Evolutionary conservation across 2,797 vertebrate species (phyloP), one percentile per base, ranked within the genome.

Genomic region (Molossus alvarezi): DNA sequence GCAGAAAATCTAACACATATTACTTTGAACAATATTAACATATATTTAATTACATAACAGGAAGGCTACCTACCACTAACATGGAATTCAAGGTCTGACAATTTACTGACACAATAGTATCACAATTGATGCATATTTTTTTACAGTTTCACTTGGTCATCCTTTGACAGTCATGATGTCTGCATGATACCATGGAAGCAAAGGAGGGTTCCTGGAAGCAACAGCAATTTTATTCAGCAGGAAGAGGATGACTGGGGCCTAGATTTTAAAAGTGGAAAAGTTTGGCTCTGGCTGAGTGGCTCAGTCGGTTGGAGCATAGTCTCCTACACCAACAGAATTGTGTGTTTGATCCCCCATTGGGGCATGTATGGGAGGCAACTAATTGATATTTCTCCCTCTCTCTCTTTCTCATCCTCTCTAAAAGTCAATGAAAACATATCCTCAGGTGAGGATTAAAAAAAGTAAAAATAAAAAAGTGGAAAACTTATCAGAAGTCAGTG

Each of bases 221-320:
- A 53, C 13, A 17, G 7, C 1, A 62, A 1, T 82, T 92, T 92
- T 88, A 94, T 77, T 92, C 12, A 72, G 12, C 5, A 77, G 55
- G 45, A 76, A 96, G 76, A 9, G 12, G 8, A 71, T 77, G 11
- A 73, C 9, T 29, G 6, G 25, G 33, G 20, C 8, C 8, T n/a
- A 81, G 7, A 95, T 57, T 90, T 94, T 86, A 58, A 71, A 95
- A 83, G 15, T 64, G 18, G 41, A 80, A 72, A 41, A 41, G 18
- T 23, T 71, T 69, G 33, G 18, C 10, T 33, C 33, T 71, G 33
- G 33, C 5, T 71, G 33, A 20, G 10, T 71, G 9, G 9, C 65
- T 33, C n/a, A 33, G 65, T 69, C 18, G 8, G n/a, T 11, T 18
- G 29, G n/a, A 67, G 29, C 29, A 17, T 18, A 8, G 7, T 67